Percentiles rank a stretch among this genome's conserved stretches.
Conservation (phyloP, 2,797 vertebrate genomes). For the Tympanoctomys barrerae region DNA sequence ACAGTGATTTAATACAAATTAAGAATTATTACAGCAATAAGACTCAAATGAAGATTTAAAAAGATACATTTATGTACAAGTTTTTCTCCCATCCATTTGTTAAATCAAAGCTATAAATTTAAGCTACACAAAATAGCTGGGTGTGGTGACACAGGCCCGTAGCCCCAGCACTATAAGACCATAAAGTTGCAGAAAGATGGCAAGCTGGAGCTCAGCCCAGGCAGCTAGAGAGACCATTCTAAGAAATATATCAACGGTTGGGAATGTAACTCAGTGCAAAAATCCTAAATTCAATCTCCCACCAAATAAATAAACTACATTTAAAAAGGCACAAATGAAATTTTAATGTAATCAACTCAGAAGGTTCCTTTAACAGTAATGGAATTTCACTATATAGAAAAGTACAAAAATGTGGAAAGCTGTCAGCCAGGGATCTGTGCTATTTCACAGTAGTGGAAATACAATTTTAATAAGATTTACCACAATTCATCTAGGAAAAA, state of each 20-base stretch:
- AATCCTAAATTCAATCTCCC: not conserved
- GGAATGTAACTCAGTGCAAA: not conserved
- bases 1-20: conserved; percentile 54
- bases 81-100: conserved; percentile 31
- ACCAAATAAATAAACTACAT: not conserved
- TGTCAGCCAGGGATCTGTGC: conserved; percentile 48
- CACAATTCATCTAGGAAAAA: conserved; percentile 64
- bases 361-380: conserved; percentile 55
- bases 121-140: conserved; percentile 32
- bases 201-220: not conserved
- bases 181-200: not conserved
- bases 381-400: conserved; percentile 61
- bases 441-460: conserved; percentile 61
- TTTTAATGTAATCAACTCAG: conserved; percentile 55
- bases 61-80: conserved; percentile 37
- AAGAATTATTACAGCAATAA: conserved; percentile 62
- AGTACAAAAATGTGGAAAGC: conserved; percentile 60
- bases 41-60: not conserved
- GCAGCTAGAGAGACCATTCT: not conserved
- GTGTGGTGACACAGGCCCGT: not conserved
- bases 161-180: not conserved
- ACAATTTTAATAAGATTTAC: conserved; percentile 51
- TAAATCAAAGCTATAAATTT: conserved; percentile 61
- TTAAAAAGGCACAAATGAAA: conserved; percentile 70
- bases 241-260: not conserved